phyloP scores from a whole-genome alignment of 2,797 vertebrate genomes.

The Euphonia xanthogaster region DNA sequence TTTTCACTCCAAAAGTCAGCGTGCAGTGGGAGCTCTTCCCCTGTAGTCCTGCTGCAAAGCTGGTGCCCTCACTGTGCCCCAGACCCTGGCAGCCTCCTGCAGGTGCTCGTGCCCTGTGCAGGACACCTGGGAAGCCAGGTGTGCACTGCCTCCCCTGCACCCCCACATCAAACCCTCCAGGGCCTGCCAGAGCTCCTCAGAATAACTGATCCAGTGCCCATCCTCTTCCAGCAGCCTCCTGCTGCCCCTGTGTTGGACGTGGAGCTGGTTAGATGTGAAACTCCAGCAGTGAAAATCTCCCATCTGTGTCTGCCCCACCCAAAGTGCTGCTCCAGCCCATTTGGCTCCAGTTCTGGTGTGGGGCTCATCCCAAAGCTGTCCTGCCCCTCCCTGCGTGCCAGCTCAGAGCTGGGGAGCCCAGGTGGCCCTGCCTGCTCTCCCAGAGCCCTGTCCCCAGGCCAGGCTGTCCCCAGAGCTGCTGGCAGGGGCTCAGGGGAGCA shows the following conservation, averaged over 20 bases:
- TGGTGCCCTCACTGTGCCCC: neutral
- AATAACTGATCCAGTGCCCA: neutral
- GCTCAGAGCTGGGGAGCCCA: neutral
- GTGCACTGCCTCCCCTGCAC: neutral
- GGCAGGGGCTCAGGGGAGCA: neutral
- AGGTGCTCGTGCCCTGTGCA: fast-evolving
- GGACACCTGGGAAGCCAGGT: neutral
- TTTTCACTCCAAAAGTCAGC: neutral
- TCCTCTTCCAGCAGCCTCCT: neutral
- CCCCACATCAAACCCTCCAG: neutral
- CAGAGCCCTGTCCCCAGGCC: neutral
- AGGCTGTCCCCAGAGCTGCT: neutral
- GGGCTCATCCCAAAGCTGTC: neutral
- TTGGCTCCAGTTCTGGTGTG: neutral
- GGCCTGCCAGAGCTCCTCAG: neutral
- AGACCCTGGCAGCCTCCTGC: fast-evolving
- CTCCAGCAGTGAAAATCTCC: slow-evolving; percentile 66
- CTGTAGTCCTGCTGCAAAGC: neutral
- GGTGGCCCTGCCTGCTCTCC: neutral
- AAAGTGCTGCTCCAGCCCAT: neutral
- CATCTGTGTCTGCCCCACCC: slow-evolving; percentile 55
- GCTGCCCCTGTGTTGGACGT: neutral
- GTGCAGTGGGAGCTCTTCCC: neutral
- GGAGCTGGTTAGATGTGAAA: slow-evolving; percentile 69
- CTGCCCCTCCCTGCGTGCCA: neutral